Base-by-base conservation (phyloP, 2,888 invertebrate species). In the Pachycephus smyrnensis region DNA sequence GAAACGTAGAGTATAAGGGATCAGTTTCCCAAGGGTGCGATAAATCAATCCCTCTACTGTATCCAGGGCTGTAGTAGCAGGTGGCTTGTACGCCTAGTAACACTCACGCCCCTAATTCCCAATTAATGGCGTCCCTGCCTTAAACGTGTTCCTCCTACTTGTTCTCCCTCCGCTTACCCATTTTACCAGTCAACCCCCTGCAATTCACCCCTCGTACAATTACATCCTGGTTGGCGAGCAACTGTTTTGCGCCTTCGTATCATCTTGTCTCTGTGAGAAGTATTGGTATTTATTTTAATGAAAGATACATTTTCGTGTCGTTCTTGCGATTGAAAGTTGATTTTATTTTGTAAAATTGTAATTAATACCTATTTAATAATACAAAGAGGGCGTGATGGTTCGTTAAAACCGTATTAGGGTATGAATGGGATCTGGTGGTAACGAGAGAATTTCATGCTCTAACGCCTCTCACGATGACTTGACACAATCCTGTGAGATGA, bases 41-140 rank as follows among this genome's bases (percentile, higher is more conserved):
- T 91, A 91, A 90, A 91, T 91, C 91, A 91, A 91, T 90, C 89
- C 90, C 84, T 86, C 23, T 55, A 55, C 40, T 77, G 82, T 81
- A 82, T 81, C 76, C 80, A 80, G 80, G 78, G 73, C 75, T 33
- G 73, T 79, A 85, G 90, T 89, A 90, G 91, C 90, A 91, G 91
- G 91, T 91, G 91, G 91, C 88, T 85, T 81, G 82, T 86, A 87
- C 87, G 84, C 87, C 86, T 85, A 86, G 86, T 83, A 80, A 84
- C 87, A 85, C 89, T 88, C 89, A 85, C 87, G 88, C 88, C 89
- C 90, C 90, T 91, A 91, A 91, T 91, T 89, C 90, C 89, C 90
- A 91, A 91, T 91, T 91, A 91, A 91, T 90, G 89, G 84, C 81
- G 82, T 80, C 82, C 82, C 80, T 68, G 68, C 71, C 69, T 68